Evolutionary conservation across 1,140 invertebrate species (phyloP).

Genomic region (Radopholus similis): DNA sequence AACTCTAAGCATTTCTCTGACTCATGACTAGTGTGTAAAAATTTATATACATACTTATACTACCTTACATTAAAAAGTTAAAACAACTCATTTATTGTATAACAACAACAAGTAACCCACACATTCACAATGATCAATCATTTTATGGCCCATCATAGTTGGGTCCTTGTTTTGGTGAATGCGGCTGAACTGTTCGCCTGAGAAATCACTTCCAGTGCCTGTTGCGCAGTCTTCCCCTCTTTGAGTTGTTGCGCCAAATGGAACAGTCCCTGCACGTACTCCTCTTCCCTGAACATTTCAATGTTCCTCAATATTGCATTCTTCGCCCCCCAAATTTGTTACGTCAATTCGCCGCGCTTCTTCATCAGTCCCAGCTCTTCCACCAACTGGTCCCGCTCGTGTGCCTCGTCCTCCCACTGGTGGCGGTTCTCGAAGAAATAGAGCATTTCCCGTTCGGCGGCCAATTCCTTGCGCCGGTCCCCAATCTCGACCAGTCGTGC

Average conservation of each 20-base stretch:
- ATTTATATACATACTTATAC: background rate
- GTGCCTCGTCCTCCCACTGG: constrained; percentile 50
- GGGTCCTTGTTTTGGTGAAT: background rate
- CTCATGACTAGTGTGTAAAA: too few relatives aligned
- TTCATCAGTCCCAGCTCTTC: constrained; percentile 39
- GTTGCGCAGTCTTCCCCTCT: constrained; percentile 6
- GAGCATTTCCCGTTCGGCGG: constrained; percentile 42
- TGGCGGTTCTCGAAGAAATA: constrained; percentile 56
- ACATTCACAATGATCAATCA: too few relatives aligned
- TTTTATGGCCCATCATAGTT: background rate
- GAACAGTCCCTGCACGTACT: constrained; percentile 39
- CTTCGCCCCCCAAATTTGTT: background rate
- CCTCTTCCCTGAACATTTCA: constrained; percentile 34
- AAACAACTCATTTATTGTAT: background rate
- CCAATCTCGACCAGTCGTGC: constrained; percentile 43
- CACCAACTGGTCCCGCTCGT: constrained; percentile 36
- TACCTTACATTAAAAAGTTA: background rate
- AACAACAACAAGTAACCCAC: background rate
- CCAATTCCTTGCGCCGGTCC: constrained; percentile 24
- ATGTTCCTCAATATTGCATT: background rate
- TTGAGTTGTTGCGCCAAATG: constrained; percentile 30
- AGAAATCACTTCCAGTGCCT: background rate
- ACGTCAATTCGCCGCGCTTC: constrained; percentile 12
- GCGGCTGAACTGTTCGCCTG: background rate
- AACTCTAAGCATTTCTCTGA: too few relatives aligned